Conservation (phyloP, 2,113 vertebrate genomes). For the Hemichromis elongatus region DNA sequence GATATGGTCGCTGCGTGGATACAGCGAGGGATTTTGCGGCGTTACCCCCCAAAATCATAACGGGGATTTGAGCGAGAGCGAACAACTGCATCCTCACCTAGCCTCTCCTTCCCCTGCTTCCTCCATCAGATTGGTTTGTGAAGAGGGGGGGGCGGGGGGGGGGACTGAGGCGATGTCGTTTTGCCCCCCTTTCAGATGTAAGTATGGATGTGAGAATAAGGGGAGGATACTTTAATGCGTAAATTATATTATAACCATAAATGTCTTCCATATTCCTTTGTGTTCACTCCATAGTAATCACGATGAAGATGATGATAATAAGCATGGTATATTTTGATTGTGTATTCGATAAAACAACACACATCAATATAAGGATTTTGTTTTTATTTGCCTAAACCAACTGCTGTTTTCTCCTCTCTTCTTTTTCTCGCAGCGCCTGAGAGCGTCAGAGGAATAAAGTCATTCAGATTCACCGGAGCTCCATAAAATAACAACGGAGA, state of each 20-base stretch:
- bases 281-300: background rate
- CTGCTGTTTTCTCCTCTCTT: constrained; percentile 21
- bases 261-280: background rate
- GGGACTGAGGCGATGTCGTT: constrained; percentile 44
- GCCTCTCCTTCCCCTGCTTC: constrained; percentile 37
- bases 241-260: constrained; percentile 21
- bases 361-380: background rate
- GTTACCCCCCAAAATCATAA: constrained; percentile 38
- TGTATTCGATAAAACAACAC: background rate
- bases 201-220: constrained; percentile 56
- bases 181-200: constrained; percentile 62
- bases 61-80: constrained; percentile 53
- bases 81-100: constrained; percentile 65
- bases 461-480: constrained; percentile 40
- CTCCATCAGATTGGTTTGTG: constrained; percentile 45
- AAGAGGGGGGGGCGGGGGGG: background rate
- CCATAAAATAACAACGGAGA: constrained; percentile 8
- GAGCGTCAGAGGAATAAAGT: constrained; percentile 58
- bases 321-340: background rate
- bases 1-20: constrained; percentile 51
- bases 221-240: constrained; percentile 41
- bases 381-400: background rate
- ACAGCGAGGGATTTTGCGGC: constrained; percentile 48
- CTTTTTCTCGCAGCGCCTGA: constrained; percentile 51
- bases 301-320: background rate